phyloP scores from a whole-genome alignment of 2,113 vertebrate species.

The Neogale vison region DNA sequence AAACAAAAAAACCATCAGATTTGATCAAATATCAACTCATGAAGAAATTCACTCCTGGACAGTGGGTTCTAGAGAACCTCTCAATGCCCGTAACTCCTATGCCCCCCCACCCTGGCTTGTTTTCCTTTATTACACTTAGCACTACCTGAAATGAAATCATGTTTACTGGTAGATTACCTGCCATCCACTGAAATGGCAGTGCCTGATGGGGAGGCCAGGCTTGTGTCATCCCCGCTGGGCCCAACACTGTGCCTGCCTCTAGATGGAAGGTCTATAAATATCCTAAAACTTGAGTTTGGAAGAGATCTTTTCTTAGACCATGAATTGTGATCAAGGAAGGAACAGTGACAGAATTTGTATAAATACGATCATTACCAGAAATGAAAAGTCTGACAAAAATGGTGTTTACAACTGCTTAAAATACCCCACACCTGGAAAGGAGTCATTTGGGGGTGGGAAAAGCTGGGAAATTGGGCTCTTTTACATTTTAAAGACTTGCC shows the following conservation, averaged over 20 bases:
- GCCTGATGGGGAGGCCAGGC: not conserved
- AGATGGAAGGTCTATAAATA: not conserved
- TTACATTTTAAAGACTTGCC: not conserved
- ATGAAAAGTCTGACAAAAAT: constrained; percentile 22
- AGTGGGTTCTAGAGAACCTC: not conserved
- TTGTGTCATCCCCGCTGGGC: accelerated
- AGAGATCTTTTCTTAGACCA: constrained; percentile 46
- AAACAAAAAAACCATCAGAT: no score
- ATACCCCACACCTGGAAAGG: constrained; percentile 57
- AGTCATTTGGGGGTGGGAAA: not conserved
- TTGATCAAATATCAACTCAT: not conserved
- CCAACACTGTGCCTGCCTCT: not conserved
- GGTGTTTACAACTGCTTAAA: constrained; percentile 45
- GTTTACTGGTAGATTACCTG: not conserved
- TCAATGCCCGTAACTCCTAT: accelerated
- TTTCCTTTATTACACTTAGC: not conserved
- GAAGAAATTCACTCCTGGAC: not conserved
- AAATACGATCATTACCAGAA: constrained; percentile 60
- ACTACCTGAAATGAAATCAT: not conserved
- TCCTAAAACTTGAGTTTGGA: not conserved
- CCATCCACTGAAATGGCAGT: accelerated
- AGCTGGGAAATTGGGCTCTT: constrained; percentile 13
- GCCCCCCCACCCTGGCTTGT: not conserved
- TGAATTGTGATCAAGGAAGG: constrained; percentile 58
- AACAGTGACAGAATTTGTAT: not conserved